Percentiles rank a stretch among this genome's conserved stretches.
Evolutionary conservation across 2,113 vertebrate genomes (phyloP).

Genomic region (Rhea americana): DNA sequence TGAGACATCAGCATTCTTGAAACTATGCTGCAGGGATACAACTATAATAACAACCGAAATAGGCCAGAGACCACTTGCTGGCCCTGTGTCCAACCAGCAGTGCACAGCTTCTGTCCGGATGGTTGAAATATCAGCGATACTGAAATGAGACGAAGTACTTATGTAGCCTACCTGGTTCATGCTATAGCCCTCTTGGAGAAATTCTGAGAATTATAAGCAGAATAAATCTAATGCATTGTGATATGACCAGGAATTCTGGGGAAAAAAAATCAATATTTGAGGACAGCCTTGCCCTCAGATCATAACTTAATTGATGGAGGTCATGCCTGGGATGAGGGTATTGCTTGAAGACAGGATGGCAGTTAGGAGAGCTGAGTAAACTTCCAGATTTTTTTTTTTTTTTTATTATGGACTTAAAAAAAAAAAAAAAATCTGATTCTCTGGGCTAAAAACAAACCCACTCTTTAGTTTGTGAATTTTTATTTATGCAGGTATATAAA

Average conservation of each 20-base stretch:
- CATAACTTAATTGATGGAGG: not conserved
- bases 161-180: rapidly evolving
- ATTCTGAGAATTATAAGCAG: not conserved
- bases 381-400: not conserved
- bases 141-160: not conserved
- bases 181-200: not conserved
- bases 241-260: not conserved
- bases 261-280: not conserved
- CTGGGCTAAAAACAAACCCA: not conserved
- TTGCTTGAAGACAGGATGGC: not conserved
- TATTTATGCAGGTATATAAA: not conserved
- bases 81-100: not conserved
- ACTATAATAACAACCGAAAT: not conserved
- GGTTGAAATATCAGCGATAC: not conserved
- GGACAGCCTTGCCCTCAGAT: not conserved
- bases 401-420: not conserved
- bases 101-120: not conserved
- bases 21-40: not conserved
- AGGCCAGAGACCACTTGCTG: not conserved
- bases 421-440: not conserved
- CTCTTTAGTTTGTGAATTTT: not conserved
- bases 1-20: not conserved
- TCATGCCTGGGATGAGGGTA: not conserved
- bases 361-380: not conserved
- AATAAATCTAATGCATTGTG: not conserved